Evolutionary conservation across 2,888 invertebrate genomes (phyloP), one percentile per base, ranked within the genome.

Genomic region (Zeuzera pyrina): DNA sequence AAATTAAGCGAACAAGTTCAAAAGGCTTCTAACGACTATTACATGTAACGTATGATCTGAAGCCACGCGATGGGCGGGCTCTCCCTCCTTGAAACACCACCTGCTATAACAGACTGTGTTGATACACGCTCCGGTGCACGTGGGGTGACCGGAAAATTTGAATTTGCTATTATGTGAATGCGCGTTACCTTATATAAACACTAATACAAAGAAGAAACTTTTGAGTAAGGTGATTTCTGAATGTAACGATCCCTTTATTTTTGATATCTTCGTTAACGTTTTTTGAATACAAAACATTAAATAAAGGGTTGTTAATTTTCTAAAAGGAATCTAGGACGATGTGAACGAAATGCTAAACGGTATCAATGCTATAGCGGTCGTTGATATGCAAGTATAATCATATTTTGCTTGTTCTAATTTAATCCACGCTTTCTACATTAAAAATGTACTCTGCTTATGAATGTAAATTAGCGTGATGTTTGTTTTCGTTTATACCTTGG

Each of bases 31-130:
- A 49, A 53, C 43, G 48, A 35, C 35, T 33, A 14, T 29, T 30
- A 29, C 29, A 26, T 31, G 35, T 34, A 29, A 43, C 38, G 42
- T 52, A 58, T 49, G 54, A 49, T 45, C 42, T 37, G 47, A 28
- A 34, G 42, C 52, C 57, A 63, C 63, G 66, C 65, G 41, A 62
- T 49, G 59, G 56, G 55, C 50, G 56, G 53, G 35, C 13, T 19
- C 19, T 27, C 30, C 27, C n/a, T 8, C 8, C 25, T 19, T 43
- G 37, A 41, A 44, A 41, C 43, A 48, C 55, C 64, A 66, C 66
- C 66, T 67, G 66, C 51, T 46, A 28, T 27, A 31, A 52, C 62
- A 62, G 50, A 54, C 53, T 52, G 45, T 44, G 48, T 45, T 42
- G 43, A 41, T 49, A 41, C 52, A 58, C 52, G 64, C 55, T 49